Evolutionary conservation across 2,888 invertebrate species (phyloP), one percentile per base, ranked within the genome.

Genomic region (Meiosimyza platycephala): DNA sequence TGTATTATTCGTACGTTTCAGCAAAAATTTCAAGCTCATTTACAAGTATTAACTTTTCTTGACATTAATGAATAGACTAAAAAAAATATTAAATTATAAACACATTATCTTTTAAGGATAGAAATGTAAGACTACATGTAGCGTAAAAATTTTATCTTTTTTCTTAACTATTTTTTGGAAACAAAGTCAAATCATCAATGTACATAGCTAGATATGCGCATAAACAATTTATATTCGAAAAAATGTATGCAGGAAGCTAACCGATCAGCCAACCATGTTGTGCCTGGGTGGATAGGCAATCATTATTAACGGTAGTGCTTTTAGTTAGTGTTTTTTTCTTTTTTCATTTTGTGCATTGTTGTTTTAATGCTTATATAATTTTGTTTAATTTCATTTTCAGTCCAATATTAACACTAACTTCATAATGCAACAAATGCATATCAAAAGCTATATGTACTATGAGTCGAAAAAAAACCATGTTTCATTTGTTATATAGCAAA

Each of bases 261-360:
- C 65, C 55, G 70, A 73, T 69, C 76, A 78, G 50, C 76, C 78
- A 77, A 77, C 76, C 79, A 74, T 78, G 60, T 69, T 73, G 77
- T 79, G 73, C 79, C 77, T 76, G 78, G 77, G 74, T 78, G 74
- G 72, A 59, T 70, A 47, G 62, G 63, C 62, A 54, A 63, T 54
- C 59, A 54, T 9, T 52, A 47, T 54, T 70, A 28, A 66, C 71
- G 76, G 57, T 59, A 66, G 55, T 67, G 62, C 69, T 73, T 66
- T 48, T 71, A 54, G 48, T 28, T 64, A 7, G 16, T n/a, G n/a
- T n/a, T n/a, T 40, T 67, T 71, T 73, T 40, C 59, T 63, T 69
- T 66, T 50, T 51, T 33, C 55, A 33, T 52, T 28, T 62, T 54
- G 54, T 70, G 57, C 40, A 60, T 55, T 65, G 63, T 40, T 64